phyloP scores from a whole-genome alignment of 2,888 invertebrate species.

The Lapara coniferarum region DNA sequence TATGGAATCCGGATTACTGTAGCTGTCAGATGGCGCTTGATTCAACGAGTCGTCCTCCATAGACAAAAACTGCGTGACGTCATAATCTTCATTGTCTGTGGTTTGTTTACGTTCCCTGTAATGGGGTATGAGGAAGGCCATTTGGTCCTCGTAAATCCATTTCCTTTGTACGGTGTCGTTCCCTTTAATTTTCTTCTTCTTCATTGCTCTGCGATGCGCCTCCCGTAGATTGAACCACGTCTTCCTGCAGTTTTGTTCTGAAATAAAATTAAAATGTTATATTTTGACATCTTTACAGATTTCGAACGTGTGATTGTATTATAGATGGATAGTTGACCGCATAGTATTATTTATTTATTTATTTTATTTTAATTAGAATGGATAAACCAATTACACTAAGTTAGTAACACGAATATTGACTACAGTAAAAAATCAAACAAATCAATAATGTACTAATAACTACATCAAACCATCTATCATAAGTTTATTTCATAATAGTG shows the following conservation, averaged over 20 bases:
- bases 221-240: conserved; percentile 40
- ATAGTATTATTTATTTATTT: no score
- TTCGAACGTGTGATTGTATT: no score
- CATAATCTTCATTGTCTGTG: conserved; percentile 32
- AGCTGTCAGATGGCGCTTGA: conserved; percentile 11
- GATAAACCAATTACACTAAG: no score
- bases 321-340: no score
- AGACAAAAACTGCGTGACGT: conserved; percentile 29
- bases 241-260: conserved; percentile 41
- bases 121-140: conserved; percentile 42
- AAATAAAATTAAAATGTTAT: not conserved
- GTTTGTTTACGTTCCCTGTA: conserved; percentile 39
- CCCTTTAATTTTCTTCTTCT: conserved; percentile 41
- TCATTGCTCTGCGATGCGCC: conserved; percentile 36
- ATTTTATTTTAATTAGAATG: no score
- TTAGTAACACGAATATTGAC: no score
- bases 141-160: conserved; percentile 43
- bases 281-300: not conserved
- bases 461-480: no score
- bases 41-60: conserved; percentile 26
- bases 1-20: conserved; percentile 1
- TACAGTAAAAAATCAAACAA: no score
- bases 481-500: no score
- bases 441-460: no score
- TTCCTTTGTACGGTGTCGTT: conserved; percentile 40